A percentile compares a stretch with the other conserved stretches of the same genome.
Evolutionary conservation across 2,888 invertebrate species (phyloP).

Genomic region (Lymantria dispar): DNA sequence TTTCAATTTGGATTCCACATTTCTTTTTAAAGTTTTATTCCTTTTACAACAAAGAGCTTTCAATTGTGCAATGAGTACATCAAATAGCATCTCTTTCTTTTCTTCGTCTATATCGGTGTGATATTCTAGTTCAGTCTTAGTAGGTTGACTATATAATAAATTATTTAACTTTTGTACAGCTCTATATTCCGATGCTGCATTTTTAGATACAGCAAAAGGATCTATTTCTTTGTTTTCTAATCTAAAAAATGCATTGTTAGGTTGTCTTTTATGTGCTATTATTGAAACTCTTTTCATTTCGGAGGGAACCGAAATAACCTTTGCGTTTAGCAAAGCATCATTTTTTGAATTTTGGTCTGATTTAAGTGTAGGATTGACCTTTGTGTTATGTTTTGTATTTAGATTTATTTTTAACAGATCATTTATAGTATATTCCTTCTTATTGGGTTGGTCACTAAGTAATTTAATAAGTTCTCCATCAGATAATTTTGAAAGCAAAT

Average conservation of each 20-base stretch:
- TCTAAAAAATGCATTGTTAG: constrained; percentile 48
- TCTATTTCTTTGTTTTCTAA: constrained; percentile 59
- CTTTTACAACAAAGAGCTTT: constrained; percentile 69
- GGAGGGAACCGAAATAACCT: constrained; percentile 4
- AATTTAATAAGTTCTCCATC: constrained; percentile 63
- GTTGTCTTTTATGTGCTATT: constrained; percentile 26
- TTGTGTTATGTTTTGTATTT: constrained; percentile 24
- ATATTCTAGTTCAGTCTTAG: constrained; percentile 31
- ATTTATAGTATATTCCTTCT: constrained; percentile 53
- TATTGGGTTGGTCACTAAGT: constrained; percentile 55
- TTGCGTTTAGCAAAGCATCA: constrained; percentile 11
- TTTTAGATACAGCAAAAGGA: constrained; percentile 38
- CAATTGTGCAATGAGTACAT: constrained; percentile 65
- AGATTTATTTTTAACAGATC: constrained; percentile 52
- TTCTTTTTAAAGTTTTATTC: constrained; percentile 33
- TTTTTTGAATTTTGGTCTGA: constrained; percentile 4
- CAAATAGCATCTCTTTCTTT: constrained; percentile 65
- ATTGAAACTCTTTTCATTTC: constrained; percentile 30
- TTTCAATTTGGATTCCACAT: constrained; percentile 21
- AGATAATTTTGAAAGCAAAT: constrained; percentile 64
- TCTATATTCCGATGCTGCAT: constrained; percentile 45
- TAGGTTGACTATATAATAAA: constrained; percentile 50
- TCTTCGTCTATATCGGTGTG: constrained; percentile 45
- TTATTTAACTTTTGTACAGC: constrained; percentile 61
- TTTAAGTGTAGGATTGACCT: constrained; percentile 8